phyloP scores from a whole-genome alignment of 1,140 invertebrate species.

The Mactra quadrangularis region DNA sequence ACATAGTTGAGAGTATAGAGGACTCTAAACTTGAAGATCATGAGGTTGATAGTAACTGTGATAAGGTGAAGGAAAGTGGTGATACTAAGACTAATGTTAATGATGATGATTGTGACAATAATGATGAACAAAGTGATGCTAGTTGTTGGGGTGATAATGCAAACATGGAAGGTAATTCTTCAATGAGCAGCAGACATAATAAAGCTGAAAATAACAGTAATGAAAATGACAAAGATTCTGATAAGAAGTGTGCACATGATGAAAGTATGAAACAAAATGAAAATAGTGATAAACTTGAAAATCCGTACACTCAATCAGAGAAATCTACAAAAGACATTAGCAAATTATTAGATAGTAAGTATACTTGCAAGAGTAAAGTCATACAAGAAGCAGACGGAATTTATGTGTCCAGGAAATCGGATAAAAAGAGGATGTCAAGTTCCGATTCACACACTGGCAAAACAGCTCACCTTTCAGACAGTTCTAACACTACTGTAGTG shows the following conservation, averaged over 20 bases:
- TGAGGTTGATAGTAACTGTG: neutral
- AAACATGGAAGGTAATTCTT: neutral
- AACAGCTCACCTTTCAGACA: constrained; percentile 8
- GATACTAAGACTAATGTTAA: no score
- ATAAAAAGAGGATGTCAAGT: neutral
- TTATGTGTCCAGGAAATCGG: no score
- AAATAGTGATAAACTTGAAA: neutral
- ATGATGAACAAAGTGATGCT: neutral
- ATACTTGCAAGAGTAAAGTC: no score
- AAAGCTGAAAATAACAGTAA: neutral
- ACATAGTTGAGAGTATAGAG: neutral
- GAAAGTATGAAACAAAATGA: neutral
- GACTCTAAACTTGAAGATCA: neutral
- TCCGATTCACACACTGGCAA: neutral
- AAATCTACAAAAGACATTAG: neutral
- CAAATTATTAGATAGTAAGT: neutral
- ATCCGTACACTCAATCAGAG: no score
- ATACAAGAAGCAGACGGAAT: no score
- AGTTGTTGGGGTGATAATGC: neutral
- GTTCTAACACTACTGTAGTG: neutral
- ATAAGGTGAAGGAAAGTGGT: neutral
- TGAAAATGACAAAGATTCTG: neutral
- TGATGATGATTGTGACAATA: neutral
- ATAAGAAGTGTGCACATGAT: neutral
- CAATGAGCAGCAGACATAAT: neutral